phyloP scores from a whole-genome alignment of 1,140 invertebrate genomes.

The Sitodiplosis mosellana region DNA sequence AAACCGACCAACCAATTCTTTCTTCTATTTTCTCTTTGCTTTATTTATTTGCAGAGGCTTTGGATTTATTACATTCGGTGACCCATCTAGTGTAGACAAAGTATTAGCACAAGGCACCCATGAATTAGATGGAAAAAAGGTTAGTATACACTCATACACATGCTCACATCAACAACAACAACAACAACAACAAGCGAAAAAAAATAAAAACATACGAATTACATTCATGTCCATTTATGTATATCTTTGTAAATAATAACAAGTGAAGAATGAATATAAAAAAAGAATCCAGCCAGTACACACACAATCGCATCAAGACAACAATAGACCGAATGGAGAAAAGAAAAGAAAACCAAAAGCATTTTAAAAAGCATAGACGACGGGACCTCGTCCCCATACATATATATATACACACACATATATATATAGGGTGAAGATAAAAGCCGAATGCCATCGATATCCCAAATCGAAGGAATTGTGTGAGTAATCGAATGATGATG shows the following conservation, averaged over 20 bases:
- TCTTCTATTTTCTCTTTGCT: conserved; percentile 6
- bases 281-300: neutral
- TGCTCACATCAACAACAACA: too few relatives aligned
- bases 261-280: neutral
- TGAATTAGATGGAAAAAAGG: conserved; percentile 91
- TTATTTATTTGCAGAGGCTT: conserved; percentile 76
- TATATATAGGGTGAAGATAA: too few relatives aligned
- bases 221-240: neutral
- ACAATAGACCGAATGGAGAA: neutral
- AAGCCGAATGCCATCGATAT: too few relatives aligned
- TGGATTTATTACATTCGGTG: conserved; percentile 90
- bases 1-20: neutral
- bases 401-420: too few relatives aligned
- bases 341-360: neutral
- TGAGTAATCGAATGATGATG: too few relatives aligned
- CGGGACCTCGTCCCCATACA: neutral
- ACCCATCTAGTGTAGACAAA: conserved; percentile 85
- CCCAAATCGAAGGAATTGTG: too few relatives aligned
- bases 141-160: conserved; percentile 24
- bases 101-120: conserved; percentile 83
- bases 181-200: too few relatives aligned
- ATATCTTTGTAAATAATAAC: neutral
- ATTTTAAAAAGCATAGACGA: neutral
- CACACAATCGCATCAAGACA: neutral
- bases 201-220: neutral